Percentiles rank a stretch among this genome's conserved stretches.
Evolutionary conservation across 1,140 invertebrate genomes (phyloP).

Genomic region (Drosophila kurseongensis): DNA sequence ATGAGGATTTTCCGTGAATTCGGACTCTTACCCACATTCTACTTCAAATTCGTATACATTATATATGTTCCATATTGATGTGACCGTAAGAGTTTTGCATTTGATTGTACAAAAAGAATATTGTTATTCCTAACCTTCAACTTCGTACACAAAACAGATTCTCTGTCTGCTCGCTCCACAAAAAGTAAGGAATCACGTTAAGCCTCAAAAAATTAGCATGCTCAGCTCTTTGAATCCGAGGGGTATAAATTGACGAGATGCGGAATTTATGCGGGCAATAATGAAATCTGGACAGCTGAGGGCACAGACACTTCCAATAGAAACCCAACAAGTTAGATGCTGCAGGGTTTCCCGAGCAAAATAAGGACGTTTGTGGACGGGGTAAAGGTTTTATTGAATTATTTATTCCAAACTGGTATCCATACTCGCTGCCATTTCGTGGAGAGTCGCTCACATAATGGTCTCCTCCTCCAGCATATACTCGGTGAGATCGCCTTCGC

Average conservation of each 20-base stretch:
- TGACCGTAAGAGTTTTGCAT: no score
- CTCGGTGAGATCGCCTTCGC: slow-evolving; percentile 62
- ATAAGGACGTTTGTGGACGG: not conserved
- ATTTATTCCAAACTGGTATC: not conserved
- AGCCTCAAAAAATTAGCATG: slow-evolving; percentile 15
- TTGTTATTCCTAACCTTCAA: slow-evolving; percentile 10
- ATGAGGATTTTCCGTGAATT: no score
- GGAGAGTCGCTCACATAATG: slow-evolving; percentile 47
- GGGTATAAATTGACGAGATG: slow-evolving; percentile 34
- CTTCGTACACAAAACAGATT: not conserved
- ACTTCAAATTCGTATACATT: no score
- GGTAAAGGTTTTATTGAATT: not conserved
- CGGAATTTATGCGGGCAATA: slow-evolving; percentile 33
- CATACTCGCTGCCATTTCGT: not conserved
- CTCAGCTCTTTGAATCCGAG: slow-evolving; percentile 9
- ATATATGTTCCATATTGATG: no score
- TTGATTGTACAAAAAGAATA: not conserved
- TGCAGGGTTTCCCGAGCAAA: slow-evolving; percentile 13
- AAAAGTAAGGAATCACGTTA: not conserved
- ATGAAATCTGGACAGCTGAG: slow-evolving; percentile 23
- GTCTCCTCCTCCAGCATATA: slow-evolving; percentile 75
- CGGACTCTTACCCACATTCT: no score
- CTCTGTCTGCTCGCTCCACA: not conserved
- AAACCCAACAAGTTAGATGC: slow-evolving; percentile 17
- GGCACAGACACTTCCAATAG: slow-evolving; percentile 3